Base-by-base conservation (phyloP, 2,888 invertebrate species). In the Acanthococcus lagerstroemiae region DNA sequence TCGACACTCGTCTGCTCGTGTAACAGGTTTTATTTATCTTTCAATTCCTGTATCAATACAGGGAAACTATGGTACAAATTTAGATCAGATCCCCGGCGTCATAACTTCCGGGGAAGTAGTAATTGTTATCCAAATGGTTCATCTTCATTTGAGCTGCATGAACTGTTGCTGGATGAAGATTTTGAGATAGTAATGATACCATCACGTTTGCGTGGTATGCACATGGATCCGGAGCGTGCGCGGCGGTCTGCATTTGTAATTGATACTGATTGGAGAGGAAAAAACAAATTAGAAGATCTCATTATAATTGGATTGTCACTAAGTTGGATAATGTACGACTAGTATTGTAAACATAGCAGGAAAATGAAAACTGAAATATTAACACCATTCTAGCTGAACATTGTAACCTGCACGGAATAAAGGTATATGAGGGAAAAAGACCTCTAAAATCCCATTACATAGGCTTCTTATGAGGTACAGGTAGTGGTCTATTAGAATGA, bases 51-150 rank as follows among this genome's bases (percentile, higher is more conserved):
- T 5, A 19, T 50, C 27, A 61, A 44, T 30, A 61, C 24, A 12
- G 61, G 52, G 17, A 61, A 50, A 44, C 61, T 61, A 24, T 30
- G 50, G 37, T 30, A 61, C 30, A 61, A 50, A 27, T 50, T 52
- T 24, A 15, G 21, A 24, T 21, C 27, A 27, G 61, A 61, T 21
- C 61, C 52, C 52, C 61, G 61, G 50, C 48, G 52, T 61, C 52
- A 61, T 52, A 52, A 50, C 27, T 26, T 61, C 61, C 61, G 61
- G 61, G 61, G 61, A 26, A 52, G 48, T 5, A 61, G 61, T 61
- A 61, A 61, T 61, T 61, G 61, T 61, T 61, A 52, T 61, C 52
- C 61, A 15, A 61, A 52, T 4, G 61, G 50, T 52, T 61, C 61
- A 15, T 61, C 61, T 24, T 37, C 61, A n/a, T 52, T 50, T 1